These are phyloP conservation scores for Vireo altiloquus DNA, from an alignment of 2,113 vertebrate species.

Conservation along the genomic window DNA sequence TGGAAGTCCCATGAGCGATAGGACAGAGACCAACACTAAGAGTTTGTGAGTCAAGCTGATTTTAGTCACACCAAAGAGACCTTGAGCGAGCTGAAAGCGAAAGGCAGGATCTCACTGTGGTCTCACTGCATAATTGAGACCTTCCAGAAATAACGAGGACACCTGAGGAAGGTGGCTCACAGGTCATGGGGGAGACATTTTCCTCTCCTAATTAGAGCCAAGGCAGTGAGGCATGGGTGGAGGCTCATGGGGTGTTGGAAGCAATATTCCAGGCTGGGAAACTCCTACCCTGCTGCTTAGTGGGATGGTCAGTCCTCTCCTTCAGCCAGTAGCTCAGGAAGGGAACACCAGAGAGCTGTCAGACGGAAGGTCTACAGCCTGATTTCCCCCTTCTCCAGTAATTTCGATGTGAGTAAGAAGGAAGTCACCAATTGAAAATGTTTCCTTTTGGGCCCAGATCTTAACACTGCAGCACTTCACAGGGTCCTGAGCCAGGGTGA, in stretches of 20 bases:
- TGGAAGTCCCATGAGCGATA: background rate
- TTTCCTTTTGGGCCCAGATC: background rate
- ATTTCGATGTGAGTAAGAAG: background rate
- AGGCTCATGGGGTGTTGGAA: background rate
- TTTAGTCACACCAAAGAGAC: background rate
- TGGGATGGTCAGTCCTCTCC: background rate
- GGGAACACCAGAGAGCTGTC: background rate
- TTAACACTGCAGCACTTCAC: background rate
- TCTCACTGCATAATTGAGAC: background rate
- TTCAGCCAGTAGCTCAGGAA: background rate
- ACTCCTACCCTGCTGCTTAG: background rate
- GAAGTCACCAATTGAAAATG: background rate
- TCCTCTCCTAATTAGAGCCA: background rate
- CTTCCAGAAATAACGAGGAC: background rate
- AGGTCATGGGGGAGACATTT: background rate
- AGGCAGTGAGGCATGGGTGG: background rate
- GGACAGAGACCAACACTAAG: background rate
- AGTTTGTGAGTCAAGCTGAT: background rate
- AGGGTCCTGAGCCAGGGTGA: background rate
- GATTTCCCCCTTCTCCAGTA: background rate
- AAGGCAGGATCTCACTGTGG: background rate
- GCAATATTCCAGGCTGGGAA: background rate
- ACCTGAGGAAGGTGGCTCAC: background rate
- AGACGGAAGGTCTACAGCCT: background rate
- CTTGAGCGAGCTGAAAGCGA: fast-evolving